These are phyloP conservation scores for Lycodopsis pacificus DNA, from an alignment of 2,797 vertebrate species.

Conservation along the genomic window DNA sequence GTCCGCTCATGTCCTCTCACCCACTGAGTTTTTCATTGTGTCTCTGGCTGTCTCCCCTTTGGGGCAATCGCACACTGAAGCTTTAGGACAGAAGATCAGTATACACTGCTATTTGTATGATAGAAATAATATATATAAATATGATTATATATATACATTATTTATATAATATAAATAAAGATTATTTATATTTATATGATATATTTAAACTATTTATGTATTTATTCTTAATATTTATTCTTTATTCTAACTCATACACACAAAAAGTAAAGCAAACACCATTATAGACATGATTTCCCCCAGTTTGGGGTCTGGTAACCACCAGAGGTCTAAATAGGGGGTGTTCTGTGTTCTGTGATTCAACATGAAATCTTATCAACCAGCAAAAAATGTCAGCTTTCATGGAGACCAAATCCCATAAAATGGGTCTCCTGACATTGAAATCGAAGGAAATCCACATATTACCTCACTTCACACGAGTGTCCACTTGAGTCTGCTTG, in stretches of 20 bases:
- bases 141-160: background rate
- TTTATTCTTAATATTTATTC: slow-evolving; percentile 23
- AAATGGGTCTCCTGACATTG: background rate
- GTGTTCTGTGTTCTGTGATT: slow-evolving; percentile 2
- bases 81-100: background rate
- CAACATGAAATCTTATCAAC: background rate
- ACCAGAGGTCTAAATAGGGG: background rate
- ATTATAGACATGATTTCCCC: background rate
- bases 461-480: background rate
- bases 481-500: background rate
- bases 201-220: slow-evolving; percentile 27
- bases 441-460: background rate
- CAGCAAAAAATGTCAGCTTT: background rate
- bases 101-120: slow-evolving; percentile 3
- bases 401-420: background rate
- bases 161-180: background rate
- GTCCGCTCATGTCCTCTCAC: slow-evolving; percentile 19
- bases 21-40: slow-evolving; percentile 16
- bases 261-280: background rate
- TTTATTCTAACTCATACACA: slow-evolving; percentile 26
- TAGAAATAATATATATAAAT: background rate
- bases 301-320: background rate
- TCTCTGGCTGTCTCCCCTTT: slow-evolving; percentile 8
- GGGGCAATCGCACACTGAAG: background rate
- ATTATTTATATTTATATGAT: background rate